A percentile compares a stretch with the other conserved stretches of the same genome.
Conservation (phyloP, 2,888 invertebrate species). For the Meganola albula region DNA sequence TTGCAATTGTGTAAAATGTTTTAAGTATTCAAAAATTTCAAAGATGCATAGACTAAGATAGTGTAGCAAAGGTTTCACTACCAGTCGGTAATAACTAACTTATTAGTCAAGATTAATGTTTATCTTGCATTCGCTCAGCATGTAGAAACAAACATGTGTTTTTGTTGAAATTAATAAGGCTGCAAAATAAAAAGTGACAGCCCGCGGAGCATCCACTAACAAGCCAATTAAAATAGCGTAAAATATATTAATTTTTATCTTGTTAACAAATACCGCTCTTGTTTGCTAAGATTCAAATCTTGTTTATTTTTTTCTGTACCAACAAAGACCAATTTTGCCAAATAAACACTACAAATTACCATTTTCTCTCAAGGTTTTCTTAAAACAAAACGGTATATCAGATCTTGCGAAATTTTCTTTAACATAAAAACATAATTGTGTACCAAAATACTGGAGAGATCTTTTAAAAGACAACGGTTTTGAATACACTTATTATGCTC, state of each 20-base stretch:
- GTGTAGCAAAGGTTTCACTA: too few relatives aligned
- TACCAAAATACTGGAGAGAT: constrained; percentile 24
- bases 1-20: too few relatives aligned
- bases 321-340: constrained; percentile 23
- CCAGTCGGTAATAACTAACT: too few relatives aligned
- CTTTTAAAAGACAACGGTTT: constrained; percentile 33
- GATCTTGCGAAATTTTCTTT: constrained; percentile 23
- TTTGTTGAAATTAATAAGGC: constrained; percentile 10
- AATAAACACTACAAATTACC: constrained; percentile 16
- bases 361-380: constrained; percentile 16
- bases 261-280: constrained; percentile 17
- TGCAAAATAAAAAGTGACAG: constrained; percentile 11
- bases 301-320: constrained; percentile 14
- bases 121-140: too few relatives aligned
- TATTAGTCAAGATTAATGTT: too few relatives aligned
- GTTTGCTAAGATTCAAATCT: constrained; percentile 23
- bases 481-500: constrained; percentile 25
- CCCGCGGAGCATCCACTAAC: constrained; percentile 14
- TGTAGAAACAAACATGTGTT: too few relatives aligned
- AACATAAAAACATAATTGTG: constrained; percentile 32
- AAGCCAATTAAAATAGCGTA: constrained; percentile 23
- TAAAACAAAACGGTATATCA: constrained; percentile 20
- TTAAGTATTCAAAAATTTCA: too few relatives aligned
- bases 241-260: constrained; percentile 17
- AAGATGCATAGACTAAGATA: too few relatives aligned